phyloP scores from a whole-genome alignment of 2,797 vertebrate genomes.

The Poecilia wingei region DNA sequence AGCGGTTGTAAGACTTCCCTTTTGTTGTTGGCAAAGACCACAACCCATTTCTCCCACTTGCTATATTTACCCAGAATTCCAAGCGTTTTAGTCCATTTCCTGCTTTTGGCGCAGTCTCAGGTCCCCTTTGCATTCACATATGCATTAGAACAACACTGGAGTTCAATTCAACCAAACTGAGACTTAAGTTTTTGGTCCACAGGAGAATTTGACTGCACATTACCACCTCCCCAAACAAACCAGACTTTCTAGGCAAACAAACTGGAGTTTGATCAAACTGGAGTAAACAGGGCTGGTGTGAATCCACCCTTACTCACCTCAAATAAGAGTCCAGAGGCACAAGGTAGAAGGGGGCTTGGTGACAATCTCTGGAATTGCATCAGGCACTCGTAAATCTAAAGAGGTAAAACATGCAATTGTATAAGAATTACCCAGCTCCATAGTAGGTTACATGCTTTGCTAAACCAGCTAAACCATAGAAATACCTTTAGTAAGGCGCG shows the following conservation, averaged over 20 bases:
- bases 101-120: too few relatives aligned
- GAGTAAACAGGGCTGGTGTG: not conserved
- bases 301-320: conserved; percentile 73
- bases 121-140: too few relatives aligned
- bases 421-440: not conserved
- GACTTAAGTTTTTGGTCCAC: too few relatives aligned
- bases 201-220: not conserved
- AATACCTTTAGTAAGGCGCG: conserved; percentile 88
- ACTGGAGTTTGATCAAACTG: not conserved
- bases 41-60: too few relatives aligned
- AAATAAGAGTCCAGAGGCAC: conserved; percentile 77
- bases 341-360: conserved; percentile 76
- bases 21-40: too few relatives aligned
- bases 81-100: too few relatives aligned
- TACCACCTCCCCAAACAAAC: too few relatives aligned
- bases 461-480: fast-evolving
- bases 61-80: too few relatives aligned
- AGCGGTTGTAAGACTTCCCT: too few relatives aligned
- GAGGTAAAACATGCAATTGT: conserved; percentile 1
- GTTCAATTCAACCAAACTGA: too few relatives aligned
- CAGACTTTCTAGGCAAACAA: too few relatives aligned
- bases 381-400: conserved; percentile 89
- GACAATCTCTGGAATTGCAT: conserved; percentile 79
- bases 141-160: too few relatives aligned
- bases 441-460: not conserved